Conservation (phyloP, 2,797 vertebrate genomes). For the Pipistrellus nathusii region DNA sequence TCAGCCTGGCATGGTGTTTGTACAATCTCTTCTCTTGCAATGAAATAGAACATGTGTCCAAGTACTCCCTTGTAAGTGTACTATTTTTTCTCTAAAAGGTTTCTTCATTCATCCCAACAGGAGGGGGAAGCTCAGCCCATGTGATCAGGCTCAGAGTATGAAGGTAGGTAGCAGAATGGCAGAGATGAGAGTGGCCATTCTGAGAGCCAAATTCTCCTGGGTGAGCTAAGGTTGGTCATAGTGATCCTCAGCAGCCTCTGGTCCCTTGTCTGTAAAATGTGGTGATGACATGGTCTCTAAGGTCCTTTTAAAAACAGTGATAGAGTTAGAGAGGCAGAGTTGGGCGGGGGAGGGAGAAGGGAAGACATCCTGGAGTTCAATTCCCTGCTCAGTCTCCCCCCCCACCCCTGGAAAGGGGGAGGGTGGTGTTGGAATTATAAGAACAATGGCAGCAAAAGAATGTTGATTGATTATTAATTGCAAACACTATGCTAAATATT, state of each 20-base stretch:
- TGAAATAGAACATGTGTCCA: not conserved
- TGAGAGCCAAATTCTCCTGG: not conserved
- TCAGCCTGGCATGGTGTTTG: not conserved
- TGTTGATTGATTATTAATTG: not conserved
- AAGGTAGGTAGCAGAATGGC: not conserved
- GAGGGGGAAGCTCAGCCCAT: not conserved
- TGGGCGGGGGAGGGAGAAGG: fast-evolving
- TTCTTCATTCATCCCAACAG: not conserved
- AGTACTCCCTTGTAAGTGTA: not conserved
- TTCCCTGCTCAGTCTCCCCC: not conserved
- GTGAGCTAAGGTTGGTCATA: not conserved
- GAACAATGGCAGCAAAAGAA: not conserved
- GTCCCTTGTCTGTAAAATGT: not conserved
- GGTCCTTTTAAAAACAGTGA: not conserved
- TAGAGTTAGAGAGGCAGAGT: not conserved
- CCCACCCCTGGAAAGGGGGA: not conserved
- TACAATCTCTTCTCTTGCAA: not conserved
- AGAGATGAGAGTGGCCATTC: not conserved
- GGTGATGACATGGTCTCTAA: not conserved
- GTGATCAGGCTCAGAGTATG: not conserved
- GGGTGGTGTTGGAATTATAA: not conserved
- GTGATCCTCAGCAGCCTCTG: not conserved
- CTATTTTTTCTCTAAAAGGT: not conserved
- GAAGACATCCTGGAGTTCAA: not conserved
- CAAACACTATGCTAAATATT: not conserved